Evolutionary conservation across 2,888 invertebrate species (phyloP), one percentile per base, ranked within the genome.

Genomic region (Lycocerus yunnanus): DNA sequence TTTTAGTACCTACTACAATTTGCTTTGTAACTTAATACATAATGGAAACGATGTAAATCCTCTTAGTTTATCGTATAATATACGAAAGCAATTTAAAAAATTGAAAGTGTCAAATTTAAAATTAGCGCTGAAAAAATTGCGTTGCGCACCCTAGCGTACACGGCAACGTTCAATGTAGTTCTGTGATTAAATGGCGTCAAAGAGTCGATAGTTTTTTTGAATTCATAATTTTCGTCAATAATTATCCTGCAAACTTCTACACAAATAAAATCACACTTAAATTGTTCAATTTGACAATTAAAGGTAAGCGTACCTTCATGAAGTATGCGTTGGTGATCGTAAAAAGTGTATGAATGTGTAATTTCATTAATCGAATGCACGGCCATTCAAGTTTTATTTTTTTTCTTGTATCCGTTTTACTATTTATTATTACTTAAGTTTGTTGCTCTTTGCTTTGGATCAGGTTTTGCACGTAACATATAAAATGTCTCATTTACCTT

Each of bases 391-490:
- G 68, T 43, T 18, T 58, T 58, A 58, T 15, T 68, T 68, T 68
- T 18, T n/a, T 75, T 69, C 8, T 71, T 75, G 66, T 69, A 78
- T 77, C 72, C 71, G 70, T 77, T 78, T 78, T 77, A 66, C 72
- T 77, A 76, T 68, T 71, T 65, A 72, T 60, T 68, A 74, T 68
- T 78, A 73, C 69, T 75, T 73, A 78, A 75, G 76, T 75, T 76
- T 75, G 76, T 76, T 74, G 75, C 77, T 76, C 78, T 77, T 73
- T 72, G 71, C 75, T 76, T 63, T 18, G 66, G n/a, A 69, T 71
- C 78, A 73, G 78, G 75, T 77, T 79, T 70, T 75, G 69, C 69
- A 72, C 68, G 58, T 75, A 67, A 67, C 69, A 68, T 71, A 71
- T 43, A 15, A 6, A 43, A 43, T 43, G 43, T 16, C 16, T 61